A percentile compares a stretch with the other conserved stretches of the same genome.
Evolutionary conservation across 2,888 invertebrate genomes (phyloP).

Genomic region (Malacosoma neustria): DNA sequence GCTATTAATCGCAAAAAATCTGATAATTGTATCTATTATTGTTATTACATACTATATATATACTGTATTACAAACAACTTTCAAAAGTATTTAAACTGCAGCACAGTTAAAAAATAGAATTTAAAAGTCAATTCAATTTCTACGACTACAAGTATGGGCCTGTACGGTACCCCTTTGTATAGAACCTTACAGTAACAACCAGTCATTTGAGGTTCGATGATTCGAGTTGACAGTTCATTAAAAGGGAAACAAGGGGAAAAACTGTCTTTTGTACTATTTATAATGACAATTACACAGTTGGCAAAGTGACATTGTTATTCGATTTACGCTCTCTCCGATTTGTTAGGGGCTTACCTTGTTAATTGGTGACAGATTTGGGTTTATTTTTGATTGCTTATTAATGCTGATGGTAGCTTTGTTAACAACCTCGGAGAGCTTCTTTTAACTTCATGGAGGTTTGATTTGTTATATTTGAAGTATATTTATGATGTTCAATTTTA

Average conservation of each 20-base stretch:
- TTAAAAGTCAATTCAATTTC: too few species aligned
- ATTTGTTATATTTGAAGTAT: too few species aligned
- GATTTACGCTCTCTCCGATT: not conserved
- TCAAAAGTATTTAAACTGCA: too few species aligned
- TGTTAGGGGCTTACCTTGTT: not conserved
- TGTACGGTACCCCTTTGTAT: conserved; percentile 3
- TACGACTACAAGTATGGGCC: not conserved
- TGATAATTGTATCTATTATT: too few species aligned
- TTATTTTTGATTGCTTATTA: not conserved
- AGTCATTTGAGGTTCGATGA: conserved; percentile 1
- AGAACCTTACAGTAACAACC: not conserved
- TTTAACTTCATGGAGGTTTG: too few species aligned
- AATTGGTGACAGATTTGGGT: not conserved
- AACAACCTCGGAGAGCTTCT: too few species aligned
- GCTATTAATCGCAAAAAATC: too few species aligned
- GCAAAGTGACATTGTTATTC: not conserved
- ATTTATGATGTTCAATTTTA: too few species aligned
- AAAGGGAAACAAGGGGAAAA: conserved; percentile 5
- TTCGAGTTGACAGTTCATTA: conserved; percentile 17
- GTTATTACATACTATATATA: too few species aligned
- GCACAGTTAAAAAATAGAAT: too few species aligned
- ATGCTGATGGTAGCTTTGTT: too few species aligned
- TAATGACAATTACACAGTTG: not conserved
- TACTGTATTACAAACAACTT: too few species aligned
- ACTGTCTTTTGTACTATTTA: conserved; percentile 1